Base-by-base conservation (phyloP, 2,797 vertebrate species). In the Anisognathus igniventris region DNA sequence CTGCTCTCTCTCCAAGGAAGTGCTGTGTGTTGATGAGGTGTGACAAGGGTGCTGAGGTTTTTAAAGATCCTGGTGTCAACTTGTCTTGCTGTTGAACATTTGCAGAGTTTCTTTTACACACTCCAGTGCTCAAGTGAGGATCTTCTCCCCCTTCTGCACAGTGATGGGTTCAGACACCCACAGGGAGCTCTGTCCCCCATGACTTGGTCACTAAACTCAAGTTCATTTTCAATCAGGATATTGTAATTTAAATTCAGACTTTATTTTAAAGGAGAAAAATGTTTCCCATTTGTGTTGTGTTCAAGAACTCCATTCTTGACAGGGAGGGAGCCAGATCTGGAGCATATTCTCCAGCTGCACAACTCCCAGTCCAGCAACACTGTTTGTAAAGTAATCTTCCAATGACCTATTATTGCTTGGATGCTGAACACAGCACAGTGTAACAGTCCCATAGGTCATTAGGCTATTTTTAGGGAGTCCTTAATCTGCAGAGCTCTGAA, bases 401-500 rank as follows among this genome's bases (percentile, higher is more conserved):
- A 83, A 25, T 86, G 92, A 82, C 91, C 92, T 73, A 1, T 92
- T 95, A 83, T 91, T 20, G 3, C 42, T 81, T 80, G 91, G 91
- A 66, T 93, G 90, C 80, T 96, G 91, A 92, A 87, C 74, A 78
- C 86, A 95, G 93, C 91, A 48, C 70, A 81, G 57, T 76, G 27
- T 48, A 89, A 75, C 79, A 78, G 92, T 77, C 72, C 60, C 65
- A 53, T 88, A 88, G 92, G 93, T 93, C 89, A 58, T 78, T 60
- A 60, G 42, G 82, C 90, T 97, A 95, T 97, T 94, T 96, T 95
- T 96, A 95, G 84, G 92, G 75, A 91, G 61, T 70, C 66, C 84
- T 97, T 96, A 96, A 96, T 96, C 96, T 92, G 54, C 80, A 81
- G 91, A 96, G 86, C 95, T 89, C 73, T 91, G 65, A 80, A 90